Base-by-base conservation (phyloP, 2,888 invertebrate species). In the Standfussiana lucernea region DNA sequence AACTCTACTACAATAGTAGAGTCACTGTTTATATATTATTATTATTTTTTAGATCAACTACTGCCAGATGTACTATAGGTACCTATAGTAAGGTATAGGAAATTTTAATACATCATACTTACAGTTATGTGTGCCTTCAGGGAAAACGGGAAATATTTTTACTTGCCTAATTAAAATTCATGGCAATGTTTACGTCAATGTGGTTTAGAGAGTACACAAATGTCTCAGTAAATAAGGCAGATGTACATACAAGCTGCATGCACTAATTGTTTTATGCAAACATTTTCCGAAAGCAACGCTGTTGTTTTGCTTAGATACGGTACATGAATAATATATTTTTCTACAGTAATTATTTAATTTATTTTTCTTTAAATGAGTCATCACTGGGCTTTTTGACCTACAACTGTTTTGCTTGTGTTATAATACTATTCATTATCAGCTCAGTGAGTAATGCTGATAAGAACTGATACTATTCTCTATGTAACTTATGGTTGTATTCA, bases 391-490 rank as follows among this genome's bases (percentile, higher is more conserved):
- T 77, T 82, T 67, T 68, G 18, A 18, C 50, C 67, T 59, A 61
- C 40, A 67, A 50, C 32, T 45, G 28, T 77, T 77, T 62, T 47
- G 50, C 42, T 69, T 81, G 71, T 77, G 62, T 66, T 69, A 62
- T 62, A 75, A 78, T 82, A 81, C 64, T 76, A 61, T 28, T 56
- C 61, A 77, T 61, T 88, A 86, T 87, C 79, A 79, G 84, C 75
- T 73, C 37, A 61, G 71, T 87, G 79, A 86, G 64, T 87, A 77
- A 82, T 76, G 47, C 50, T 78, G 88, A 88, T 88, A 88, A 87
- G 70, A 50, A 42, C 66, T 80, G 67, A 87, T 81, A 72, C 7
- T 65, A 74, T 77, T 67, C 35, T 68, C 35, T 68, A 45, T 68
- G 53, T 56, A 32, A 62, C 62, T 61, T 72, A 56, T 56, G 73